Conservation (phyloP, 2,888 invertebrate genomes). For the Athetis lepigone region DNA sequence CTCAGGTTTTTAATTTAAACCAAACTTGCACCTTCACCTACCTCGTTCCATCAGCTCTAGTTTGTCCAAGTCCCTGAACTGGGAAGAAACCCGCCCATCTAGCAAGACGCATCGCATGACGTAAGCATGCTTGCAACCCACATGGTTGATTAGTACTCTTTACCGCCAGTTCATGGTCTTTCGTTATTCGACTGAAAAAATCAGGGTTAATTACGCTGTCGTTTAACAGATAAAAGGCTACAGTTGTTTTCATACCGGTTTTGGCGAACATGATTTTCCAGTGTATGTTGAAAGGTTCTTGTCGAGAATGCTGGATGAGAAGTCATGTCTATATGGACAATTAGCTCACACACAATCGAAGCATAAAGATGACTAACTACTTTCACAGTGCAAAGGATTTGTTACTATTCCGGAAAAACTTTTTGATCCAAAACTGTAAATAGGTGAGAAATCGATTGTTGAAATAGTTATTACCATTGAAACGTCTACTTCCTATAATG, state of each 20-base stretch:
- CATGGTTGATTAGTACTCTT: conserved; percentile 46
- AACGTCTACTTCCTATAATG: too few species aligned
- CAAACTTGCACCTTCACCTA: conserved; percentile 36
- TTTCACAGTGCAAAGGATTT: too few species aligned
- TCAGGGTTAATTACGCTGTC: background rate
- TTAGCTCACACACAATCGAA: background rate
- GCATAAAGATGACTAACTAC: background rate
- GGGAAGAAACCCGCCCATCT: too few species aligned
- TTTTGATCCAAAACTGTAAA: too few species aligned
- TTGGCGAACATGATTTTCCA: conserved; percentile 9
- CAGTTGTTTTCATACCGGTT: background rate
- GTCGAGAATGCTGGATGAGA: background rate
- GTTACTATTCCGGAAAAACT: too few species aligned
- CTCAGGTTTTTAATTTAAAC: too few species aligned
- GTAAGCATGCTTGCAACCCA: conserved; percentile 67
- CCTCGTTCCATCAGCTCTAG: conserved; percentile 57
- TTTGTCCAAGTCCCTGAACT: conserved; percentile 67
- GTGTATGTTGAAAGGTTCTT: conserved; percentile 9
- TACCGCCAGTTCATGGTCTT: conserved; percentile 26
- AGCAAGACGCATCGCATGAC: conserved; percentile 67
- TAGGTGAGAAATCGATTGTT: too few species aligned
- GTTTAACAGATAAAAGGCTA: background rate
- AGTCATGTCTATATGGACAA: background rate
- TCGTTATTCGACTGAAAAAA: conserved; percentile 46
- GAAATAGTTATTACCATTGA: too few species aligned